These are phyloP conservation scores for Melanostoma mellinum DNA, from an alignment of 2,888 invertebrate species.

Conservation along the genomic window DNA sequence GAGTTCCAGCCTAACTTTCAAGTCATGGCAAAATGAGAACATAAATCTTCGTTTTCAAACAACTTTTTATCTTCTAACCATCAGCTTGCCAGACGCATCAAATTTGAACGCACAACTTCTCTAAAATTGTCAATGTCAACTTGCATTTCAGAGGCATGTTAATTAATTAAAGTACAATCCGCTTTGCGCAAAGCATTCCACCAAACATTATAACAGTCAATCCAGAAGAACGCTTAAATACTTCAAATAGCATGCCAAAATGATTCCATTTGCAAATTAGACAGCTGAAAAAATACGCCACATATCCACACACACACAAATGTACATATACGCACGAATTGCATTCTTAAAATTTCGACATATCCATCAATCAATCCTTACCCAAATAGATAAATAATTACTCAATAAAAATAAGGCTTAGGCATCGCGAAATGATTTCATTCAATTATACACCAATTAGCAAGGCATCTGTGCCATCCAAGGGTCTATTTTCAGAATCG, in stretches of 20 bases:
- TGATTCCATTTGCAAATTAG: slow-evolving; percentile 42
- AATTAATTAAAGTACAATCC: slow-evolving; percentile 50
- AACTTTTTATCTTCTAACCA: no score
- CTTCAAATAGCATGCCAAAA: slow-evolving; percentile 43
- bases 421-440: slow-evolving; percentile 67
- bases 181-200: slow-evolving; percentile 30
- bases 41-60: no score
- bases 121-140: slow-evolving; percentile 33
- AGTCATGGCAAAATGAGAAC: no score
- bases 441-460: slow-evolving; percentile 72
- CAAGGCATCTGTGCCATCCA: slow-evolving; percentile 69
- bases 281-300: slow-evolving; percentile 22
- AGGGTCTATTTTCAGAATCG: slow-evolving; percentile 50
- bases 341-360: slow-evolving; percentile 64
- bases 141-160: slow-evolving; percentile 47
- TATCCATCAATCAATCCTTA: slow-evolving; percentile 66
- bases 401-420: slow-evolving; percentile 66
- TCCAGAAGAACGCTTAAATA: slow-evolving; percentile 32
- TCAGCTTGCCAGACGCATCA: neutral
- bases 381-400: slow-evolving; percentile 72
- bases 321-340: neutral
- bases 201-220: slow-evolving; percentile 28
- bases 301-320: slow-evolving; percentile 22
- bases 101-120: neutral
- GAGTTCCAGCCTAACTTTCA: no score